Evolutionary conservation across 2,797 vertebrate species (phyloP).

Genomic region (Anguilla pacifica): DNA sequence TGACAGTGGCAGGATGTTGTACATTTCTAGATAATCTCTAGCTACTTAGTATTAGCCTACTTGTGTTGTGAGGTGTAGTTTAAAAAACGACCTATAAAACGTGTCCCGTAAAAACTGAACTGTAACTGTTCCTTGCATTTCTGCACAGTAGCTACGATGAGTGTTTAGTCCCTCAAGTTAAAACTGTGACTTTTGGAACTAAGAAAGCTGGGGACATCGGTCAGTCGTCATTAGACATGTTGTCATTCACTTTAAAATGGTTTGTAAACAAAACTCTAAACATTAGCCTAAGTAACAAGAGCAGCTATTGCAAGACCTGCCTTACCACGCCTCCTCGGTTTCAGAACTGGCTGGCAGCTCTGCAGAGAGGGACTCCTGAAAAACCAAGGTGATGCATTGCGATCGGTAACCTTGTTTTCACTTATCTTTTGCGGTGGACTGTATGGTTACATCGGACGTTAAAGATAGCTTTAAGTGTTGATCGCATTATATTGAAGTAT

Average conservation of each 20-base stretch:
- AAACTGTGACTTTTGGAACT: neutral
- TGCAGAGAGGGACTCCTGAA: conserved; percentile 17
- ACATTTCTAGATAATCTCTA: neutral
- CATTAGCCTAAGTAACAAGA: neutral
- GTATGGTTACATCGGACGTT: neutral
- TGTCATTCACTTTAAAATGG: neutral
- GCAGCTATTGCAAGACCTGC: neutral
- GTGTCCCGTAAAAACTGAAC: neutral
- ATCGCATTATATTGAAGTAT: neutral
- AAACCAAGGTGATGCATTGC: conserved; percentile 12
- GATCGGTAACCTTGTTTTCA: conserved; percentile 12
- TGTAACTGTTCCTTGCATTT: neutral
- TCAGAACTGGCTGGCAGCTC: conserved; percentile 3
- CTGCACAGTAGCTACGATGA: neutral
- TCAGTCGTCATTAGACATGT: neutral
- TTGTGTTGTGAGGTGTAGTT: neutral
- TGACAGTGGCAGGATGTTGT: neutral
- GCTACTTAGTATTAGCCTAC: neutral
- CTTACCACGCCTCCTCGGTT: neutral
- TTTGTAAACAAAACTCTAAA: conserved; percentile 1
- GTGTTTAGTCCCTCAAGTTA: neutral
- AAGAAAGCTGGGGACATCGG: neutral
- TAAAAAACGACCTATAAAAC: neutral
- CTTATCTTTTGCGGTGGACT: neutral
- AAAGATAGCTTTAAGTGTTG: neutral